A percentile compares a stretch with the other conserved stretches of the same genome.
phyloP scores from a whole-genome alignment of 1,140 invertebrate species.

The Drosophila parabipectinata region DNA sequence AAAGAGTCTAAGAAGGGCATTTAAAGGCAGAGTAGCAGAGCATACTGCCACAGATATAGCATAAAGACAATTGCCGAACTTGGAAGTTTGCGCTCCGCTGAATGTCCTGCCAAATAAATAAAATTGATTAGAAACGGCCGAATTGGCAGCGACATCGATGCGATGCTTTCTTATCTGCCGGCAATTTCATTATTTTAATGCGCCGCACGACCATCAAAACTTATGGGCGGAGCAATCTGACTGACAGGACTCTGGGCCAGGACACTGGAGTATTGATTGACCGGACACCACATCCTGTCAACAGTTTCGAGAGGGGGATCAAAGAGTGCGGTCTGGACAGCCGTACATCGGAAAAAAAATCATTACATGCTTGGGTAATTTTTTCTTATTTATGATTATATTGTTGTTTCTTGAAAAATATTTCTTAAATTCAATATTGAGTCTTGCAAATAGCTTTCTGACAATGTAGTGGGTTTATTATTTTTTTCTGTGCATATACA shows the following conservation, averaged over 20 bases:
- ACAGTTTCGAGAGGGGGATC: constrained; percentile 4
- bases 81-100: constrained; percentile 25
- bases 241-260: constrained; percentile 12
- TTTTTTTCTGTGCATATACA: constrained; percentile 1
- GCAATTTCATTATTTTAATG: constrained; percentile 79
- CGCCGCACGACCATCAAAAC: constrained; percentile 50
- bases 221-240: constrained; percentile 47
- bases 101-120: constrained; percentile 58
- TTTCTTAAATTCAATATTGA: background rate
- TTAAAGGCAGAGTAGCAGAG: constrained; percentile 47
- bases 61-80: constrained; percentile 15
- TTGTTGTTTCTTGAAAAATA: background rate
- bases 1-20: constrained; percentile 40
- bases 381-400: background rate
- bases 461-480: background rate
- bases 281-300: constrained; percentile 30
- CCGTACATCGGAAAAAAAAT: background rate
- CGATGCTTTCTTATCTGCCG: constrained; percentile 66
- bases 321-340: background rate
- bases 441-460: too few relatives aligned
- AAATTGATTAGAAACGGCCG: constrained; percentile 68
- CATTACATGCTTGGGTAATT: background rate
- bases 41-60: constrained; percentile 6
- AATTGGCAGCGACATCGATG: constrained; percentile 14
- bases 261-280: constrained; percentile 48